Conservation (phyloP, 2,797 vertebrate genomes). For the Adelosebastes latens region DNA sequence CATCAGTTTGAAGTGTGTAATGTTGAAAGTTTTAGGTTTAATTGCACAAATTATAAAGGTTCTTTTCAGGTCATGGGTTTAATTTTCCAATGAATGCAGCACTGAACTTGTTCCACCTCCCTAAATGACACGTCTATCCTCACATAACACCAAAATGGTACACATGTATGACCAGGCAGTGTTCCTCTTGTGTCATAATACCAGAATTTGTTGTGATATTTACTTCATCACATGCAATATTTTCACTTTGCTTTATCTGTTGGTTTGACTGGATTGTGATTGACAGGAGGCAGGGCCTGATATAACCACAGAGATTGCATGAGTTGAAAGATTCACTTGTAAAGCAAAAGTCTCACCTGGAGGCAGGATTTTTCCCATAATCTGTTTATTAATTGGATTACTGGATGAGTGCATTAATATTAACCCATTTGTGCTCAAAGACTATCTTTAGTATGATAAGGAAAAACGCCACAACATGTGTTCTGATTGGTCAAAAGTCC, state of each 20-base stretch:
- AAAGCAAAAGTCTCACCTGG: constrained; percentile 5
- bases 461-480: too few species aligned
- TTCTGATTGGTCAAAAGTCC: too few species aligned
- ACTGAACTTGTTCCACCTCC: not conserved
- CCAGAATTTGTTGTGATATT: constrained; percentile 9
- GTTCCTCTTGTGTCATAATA: not conserved
- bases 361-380: not conserved
- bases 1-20: not conserved
- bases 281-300: not conserved
- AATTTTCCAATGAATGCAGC: not conserved
- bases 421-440: not conserved
- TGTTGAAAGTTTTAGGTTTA: not conserved
- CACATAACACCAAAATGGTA: not conserved
- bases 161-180: too few species aligned
- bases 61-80: not conserved
- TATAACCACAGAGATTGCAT: not conserved
- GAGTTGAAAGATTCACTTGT: not conserved
- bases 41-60: not conserved
- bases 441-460: too few species aligned
- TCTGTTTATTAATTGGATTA: not conserved
- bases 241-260: not conserved
- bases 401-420: not conserved
- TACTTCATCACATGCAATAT: not conserved
- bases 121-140: not conserved
- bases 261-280: constrained; percentile 8